phyloP scores from a whole-genome alignment of 2,113 vertebrate genomes.

The Semnornis frantzii region DNA sequence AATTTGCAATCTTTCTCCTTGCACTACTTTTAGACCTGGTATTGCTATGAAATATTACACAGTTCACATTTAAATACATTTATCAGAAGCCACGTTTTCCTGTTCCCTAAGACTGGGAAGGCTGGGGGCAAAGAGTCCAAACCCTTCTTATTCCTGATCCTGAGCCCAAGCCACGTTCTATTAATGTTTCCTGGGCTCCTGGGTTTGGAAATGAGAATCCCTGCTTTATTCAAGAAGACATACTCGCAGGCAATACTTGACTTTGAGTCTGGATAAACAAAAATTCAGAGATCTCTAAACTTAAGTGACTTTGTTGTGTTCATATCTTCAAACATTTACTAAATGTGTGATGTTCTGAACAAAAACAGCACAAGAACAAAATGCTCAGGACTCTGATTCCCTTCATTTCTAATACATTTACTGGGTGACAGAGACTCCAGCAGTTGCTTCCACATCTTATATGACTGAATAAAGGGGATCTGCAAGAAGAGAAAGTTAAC shows the following conservation, averaged over 20 bases:
- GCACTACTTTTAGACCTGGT: not conserved
- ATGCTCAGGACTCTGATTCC: not conserved
- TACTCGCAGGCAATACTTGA: not conserved
- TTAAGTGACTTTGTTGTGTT: not conserved
- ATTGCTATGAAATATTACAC: not conserved
- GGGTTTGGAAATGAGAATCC: not conserved
- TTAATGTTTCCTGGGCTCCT: not conserved
- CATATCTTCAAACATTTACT: not conserved
- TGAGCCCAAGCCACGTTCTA: not conserved
- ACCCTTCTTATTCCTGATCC: not conserved
- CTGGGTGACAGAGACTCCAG: not conserved
- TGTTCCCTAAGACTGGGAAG: not conserved
- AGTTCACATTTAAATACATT: not conserved
- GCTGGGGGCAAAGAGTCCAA: not conserved
- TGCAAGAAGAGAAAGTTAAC: not conserved
- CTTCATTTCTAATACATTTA: not conserved
- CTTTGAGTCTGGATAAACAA: not conserved
- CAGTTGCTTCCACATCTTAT: not conserved
- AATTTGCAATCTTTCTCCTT: not conserved
- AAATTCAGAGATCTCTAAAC: not conserved
- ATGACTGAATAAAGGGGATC: not conserved
- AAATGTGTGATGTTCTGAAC: not conserved
- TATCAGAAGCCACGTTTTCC: not conserved
- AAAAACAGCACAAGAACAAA: not conserved
- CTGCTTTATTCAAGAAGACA: not conserved